Base-by-base conservation (phyloP, 2,888 invertebrate genomes). In the Scaptomyza polygonia region DNA sequence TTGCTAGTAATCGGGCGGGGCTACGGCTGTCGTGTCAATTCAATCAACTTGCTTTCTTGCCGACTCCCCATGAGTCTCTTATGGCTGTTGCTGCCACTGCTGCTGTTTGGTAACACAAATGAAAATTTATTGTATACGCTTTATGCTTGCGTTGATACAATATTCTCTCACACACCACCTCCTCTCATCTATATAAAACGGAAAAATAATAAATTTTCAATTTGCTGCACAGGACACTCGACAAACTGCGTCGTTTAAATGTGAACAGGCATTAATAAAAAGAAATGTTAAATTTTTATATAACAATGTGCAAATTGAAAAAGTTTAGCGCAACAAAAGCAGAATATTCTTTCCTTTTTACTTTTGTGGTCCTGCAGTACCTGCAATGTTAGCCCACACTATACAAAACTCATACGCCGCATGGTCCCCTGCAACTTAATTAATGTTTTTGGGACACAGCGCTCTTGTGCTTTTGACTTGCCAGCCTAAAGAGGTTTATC, bases 41-140 rank as follows among this genome's bases (percentile, higher is more conserved):
- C 82, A 83, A 83, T 83, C 82, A 84, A 83, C 76, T 77, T 69
- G 56, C 75, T 74, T 69, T 59, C 68, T 63, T 72, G 44, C 62
- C 43, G 34, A 16, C 53, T 40, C 45, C 61, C 43, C 54, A 49
- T 30, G 53, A 48, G 58, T 67, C 63, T 56, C 72, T 63, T 55
- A 55, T 44, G 65, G 73, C 21, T 61, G 52, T 2, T 56, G 58
- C 54, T 45, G 45, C 39, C 16, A 5, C 30, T 58, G 52, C 43
- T 51, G 45, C 64, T 71, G 81, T 82, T 79, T 84, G 82, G 79
- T 78, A 69, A 83, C 67, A 78, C 82, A 84, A 83, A 83, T 84
- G 82, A 83, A 82, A 83, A 84, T 83, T 83, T 84, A 83, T 83
- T 83, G 76, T 84, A 82, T 78, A 66, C 78, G 80, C 81, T 81